Percentiles rank a stretch among this genome's conserved stretches.
Conservation (phyloP, 2,797 vertebrate species). For the Vultur gryphus region DNA sequence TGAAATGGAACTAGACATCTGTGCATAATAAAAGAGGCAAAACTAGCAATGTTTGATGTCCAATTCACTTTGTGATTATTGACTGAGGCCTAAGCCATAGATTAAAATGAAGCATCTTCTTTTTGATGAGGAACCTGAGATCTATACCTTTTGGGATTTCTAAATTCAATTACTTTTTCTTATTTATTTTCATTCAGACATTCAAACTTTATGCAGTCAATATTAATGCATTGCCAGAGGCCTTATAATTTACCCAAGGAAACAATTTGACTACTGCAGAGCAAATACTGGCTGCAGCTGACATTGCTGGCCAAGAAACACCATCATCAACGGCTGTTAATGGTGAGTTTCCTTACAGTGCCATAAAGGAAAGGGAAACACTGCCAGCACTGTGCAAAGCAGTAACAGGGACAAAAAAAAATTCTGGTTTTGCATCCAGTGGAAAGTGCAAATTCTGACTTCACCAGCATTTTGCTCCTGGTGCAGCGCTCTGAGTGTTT, state of each 20-base stretch:
- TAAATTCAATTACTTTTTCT: neutral
- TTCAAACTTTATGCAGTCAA: neutral
- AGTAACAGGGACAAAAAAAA: neutral
- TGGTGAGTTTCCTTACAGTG: neutral
- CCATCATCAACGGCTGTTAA: neutral
- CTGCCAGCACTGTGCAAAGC: neutral
- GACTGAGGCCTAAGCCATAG: neutral
- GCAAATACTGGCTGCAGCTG: neutral
- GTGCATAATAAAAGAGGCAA: slow-evolving; percentile 47
- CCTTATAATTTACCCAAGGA: neutral
- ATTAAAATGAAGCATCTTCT: neutral
- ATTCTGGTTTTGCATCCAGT: neutral
- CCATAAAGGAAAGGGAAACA: neutral
- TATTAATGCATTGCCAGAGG: neutral
- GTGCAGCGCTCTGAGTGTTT: neutral
- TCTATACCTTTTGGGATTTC: neutral
- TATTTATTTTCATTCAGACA: neutral
- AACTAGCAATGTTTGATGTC: neutral
- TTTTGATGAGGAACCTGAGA: neutral
- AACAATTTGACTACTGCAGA: neutral
- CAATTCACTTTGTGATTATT: neutral
- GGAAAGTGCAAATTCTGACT: neutral
- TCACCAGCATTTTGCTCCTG: neutral
- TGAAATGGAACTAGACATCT: slow-evolving; percentile 59
- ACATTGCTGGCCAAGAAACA: neutral